Evolutionary conservation across 2,888 invertebrate genomes (phyloP), one percentile per base, ranked within the genome.

Genomic region (Drosophila falleni): DNA sequence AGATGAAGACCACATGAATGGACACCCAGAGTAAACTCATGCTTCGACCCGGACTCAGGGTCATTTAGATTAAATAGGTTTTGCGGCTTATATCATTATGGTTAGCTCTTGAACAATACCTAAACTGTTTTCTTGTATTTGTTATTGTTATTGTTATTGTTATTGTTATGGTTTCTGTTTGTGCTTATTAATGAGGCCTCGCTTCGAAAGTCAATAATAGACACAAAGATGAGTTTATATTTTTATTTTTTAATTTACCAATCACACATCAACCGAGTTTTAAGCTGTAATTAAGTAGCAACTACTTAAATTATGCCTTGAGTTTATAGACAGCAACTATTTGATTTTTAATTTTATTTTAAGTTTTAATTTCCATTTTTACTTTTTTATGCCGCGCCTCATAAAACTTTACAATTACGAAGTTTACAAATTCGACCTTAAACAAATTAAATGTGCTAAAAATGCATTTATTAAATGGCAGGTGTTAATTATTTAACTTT

Each of bases 41-140:
- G 47, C 29, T 50, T n/a, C 39, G 11, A 44, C 19, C 49, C 55
- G 29, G 13, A 29, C 55, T 72, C 89, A 89, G 81, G 84, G 84
- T 81, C 84, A 83, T 74, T 81, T 62, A 56, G 84, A 78, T 83
- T 69, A 80, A 77, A 79, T 87, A 56, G 73, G 78, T 81, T 87
- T 70, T 87, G 88, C 59, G 88, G 86, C 86, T 76, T 64, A 70
- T 73, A 70, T 70, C 85, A 81, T 82, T 88, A 84, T 73, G 81
- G 67, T 62, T 54, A 73, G 42, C 64, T 62, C 65, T 75, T 66
- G 67, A 84, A 78, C 87, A 74, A 66, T 66, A 55, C 50, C 29
- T 70, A 62, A 85, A 76, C 65, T 60, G 67, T 70, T 70, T 66
- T 71, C 31, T 37, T 37, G 66, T 68, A 50, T 59, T 65, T 62